Evolutionary conservation across 2,888 invertebrate species (phyloP), one percentile per base, ranked within the genome.

Genomic region (Drosophila ustulata): DNA sequence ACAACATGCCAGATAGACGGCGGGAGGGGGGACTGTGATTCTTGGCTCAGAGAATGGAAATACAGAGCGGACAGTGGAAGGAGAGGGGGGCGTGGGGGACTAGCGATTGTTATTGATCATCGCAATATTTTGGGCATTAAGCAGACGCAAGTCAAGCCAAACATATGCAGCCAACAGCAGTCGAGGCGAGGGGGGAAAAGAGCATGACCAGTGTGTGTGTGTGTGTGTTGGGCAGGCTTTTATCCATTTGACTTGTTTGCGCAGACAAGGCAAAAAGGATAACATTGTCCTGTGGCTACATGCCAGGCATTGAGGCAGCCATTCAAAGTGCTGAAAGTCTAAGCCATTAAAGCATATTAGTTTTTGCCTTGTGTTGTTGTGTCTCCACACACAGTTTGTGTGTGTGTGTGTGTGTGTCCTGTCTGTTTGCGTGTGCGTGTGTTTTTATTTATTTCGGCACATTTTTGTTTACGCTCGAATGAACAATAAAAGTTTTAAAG

Each of bases 121-220:
- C 82, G 89, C 89, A 85, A 85, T 85, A 85, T 85, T 85, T 85
- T 85, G 82, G 82, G 89, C 89, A 89, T 85, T 85, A 85, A 89
- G 89, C 80, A 81, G 84, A 63, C 81, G 78, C 84, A 68, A 78
- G 82, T 70, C 84, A 82, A 84, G 80, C 86, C 88, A 84, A 84
- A 83, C 89, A 84, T 83, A 83, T 83, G 89, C 83, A 84, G 68
- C 55, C 47, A 26, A 47, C 7, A 53, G 23, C 9, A 52, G 23
- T 9, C 28, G 5, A 1, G 32, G 41, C 9, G 56, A 4, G 30
- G 13, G 11, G 11, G 25, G 1, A n/a, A 4, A 37, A 13, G 3
- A 26, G 30, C 9, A 18, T 39, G 51, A 52, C 11, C 45, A 47
- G 30, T 47, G 26, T 49, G 18, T 18, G 18, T 52, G 37, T 18